A percentile compares a stretch with the other conserved stretches of the same genome.
These are phyloP conservation scores for Pteruthius melanotis DNA, from an alignment of 2,113 vertebrate species.

Conservation along the genomic window DNA sequence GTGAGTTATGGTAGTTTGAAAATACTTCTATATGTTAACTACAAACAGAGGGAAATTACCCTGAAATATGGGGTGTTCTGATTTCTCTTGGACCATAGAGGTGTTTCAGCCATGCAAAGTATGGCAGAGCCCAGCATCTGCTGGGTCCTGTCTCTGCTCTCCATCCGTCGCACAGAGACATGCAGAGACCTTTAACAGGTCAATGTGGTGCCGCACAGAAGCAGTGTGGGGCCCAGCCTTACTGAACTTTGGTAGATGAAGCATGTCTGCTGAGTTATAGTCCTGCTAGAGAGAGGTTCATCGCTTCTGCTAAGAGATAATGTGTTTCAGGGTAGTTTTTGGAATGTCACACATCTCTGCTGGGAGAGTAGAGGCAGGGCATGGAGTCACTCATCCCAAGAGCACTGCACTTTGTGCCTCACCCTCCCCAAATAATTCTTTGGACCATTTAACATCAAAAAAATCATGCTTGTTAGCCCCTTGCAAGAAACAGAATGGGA, in stretches of 20 bases:
- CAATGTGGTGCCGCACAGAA: not conserved
- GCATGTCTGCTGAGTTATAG: not conserved
- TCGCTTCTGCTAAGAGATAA: not conserved
- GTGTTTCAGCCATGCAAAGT: not conserved
- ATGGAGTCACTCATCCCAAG: not conserved
- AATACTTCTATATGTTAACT: constrained; percentile 9
- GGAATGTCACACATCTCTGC: not conserved
- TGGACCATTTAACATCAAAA: not conserved
- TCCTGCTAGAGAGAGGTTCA: not conserved
- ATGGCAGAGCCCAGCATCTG: not conserved
- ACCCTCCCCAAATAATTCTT: not conserved
- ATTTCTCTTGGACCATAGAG: not conserved
- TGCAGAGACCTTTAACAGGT: not conserved
- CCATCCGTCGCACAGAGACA: not conserved
- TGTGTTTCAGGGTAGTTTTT: not conserved
- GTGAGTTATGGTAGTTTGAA: not conserved
- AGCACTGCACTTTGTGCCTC: not conserved
- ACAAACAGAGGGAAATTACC: not conserved
- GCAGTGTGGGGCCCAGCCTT: not conserved
- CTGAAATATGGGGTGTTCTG: not conserved
- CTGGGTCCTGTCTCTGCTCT: not conserved
- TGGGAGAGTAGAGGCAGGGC: not conserved
- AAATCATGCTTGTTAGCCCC: not conserved
- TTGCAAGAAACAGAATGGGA: not conserved
- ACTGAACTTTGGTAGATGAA: not conserved